These are phyloP conservation scores for Acrocyrtus sp. DNA, from an alignment of 2,888 invertebrate genomes.

Conservation along the genomic window DNA sequence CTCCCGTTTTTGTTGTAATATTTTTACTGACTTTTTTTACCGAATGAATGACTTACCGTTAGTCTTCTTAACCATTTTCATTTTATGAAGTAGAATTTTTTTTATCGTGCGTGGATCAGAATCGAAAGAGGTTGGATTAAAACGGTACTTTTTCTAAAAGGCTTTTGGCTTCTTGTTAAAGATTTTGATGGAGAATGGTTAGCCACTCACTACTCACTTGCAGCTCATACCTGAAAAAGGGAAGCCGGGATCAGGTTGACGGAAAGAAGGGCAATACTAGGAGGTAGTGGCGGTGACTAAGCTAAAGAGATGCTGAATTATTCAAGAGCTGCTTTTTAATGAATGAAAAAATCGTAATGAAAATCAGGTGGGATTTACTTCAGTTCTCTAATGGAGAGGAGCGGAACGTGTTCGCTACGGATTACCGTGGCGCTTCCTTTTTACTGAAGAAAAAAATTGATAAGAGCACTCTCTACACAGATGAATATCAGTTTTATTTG, in stretches of 20 bases:
- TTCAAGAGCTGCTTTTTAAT: constrained; percentile 9
- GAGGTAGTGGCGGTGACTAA: constrained; percentile 9
- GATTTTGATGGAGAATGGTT: not conserved
- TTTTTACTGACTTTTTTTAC: not conserved
- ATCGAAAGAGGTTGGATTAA: constrained; percentile 39
- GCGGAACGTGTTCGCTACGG: no score
- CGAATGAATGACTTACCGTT: constrained; percentile 37
- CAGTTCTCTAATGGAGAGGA: no score
- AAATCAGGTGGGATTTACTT: no score
- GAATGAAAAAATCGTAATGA: no score
- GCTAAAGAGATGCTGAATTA: not conserved
- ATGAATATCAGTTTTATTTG: not conserved
- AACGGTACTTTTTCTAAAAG: constrained; percentile 44
- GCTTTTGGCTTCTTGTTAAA: not conserved
- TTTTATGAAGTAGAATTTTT: constrained; percentile 5
- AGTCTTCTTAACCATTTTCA: constrained; percentile 2
- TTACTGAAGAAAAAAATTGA: not conserved
- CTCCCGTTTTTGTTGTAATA: constrained; percentile 8
- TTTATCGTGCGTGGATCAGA: constrained; percentile 1
- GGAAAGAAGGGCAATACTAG: not conserved
- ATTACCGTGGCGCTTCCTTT: no score
- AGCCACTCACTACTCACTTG: no score
- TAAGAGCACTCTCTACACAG: no score
- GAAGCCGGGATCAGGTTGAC: not conserved
- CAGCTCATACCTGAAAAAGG: no score